Evolutionary conservation across 2,113 vertebrate genomes (phyloP).

Genomic region (Gavia stellata): DNA sequence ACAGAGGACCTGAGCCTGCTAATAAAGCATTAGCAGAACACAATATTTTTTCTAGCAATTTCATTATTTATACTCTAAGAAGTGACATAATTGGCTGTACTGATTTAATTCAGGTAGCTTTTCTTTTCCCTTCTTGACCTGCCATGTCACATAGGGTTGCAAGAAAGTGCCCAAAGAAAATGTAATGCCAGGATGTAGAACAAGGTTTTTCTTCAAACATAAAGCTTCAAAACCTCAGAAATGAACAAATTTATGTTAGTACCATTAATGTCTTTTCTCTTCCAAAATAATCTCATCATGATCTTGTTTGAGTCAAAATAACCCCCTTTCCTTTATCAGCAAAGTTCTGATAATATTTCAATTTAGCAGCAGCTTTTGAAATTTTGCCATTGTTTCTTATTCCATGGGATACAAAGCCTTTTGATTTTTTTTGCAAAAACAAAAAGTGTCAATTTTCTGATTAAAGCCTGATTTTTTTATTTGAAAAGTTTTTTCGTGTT

Average conservation of each 20-base stretch:
- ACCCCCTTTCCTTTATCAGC: neutral
- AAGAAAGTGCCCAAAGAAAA: neutral
- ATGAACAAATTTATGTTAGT: neutral
- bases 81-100: neutral
- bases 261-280: neutral
- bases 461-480: neutral
- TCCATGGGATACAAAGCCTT: neutral
- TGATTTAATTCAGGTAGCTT: neutral
- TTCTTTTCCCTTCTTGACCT: neutral
- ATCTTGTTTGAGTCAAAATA: neutral
- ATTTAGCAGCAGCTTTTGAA: neutral
- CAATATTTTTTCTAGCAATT: neutral
- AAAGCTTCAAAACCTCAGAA: neutral
- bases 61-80: neutral
- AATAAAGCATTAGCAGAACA: constrained; percentile 2
- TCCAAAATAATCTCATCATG: neutral
- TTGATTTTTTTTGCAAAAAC: neutral
- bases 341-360: neutral
- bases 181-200: neutral
- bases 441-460: neutral
- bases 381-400: neutral
- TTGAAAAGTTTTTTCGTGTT: neutral
- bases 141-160: neutral
- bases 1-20: neutral
- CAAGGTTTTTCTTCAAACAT: neutral